Conservation (phyloP, 2,113 vertebrate species). For the Desmodus rotundus region DNA sequence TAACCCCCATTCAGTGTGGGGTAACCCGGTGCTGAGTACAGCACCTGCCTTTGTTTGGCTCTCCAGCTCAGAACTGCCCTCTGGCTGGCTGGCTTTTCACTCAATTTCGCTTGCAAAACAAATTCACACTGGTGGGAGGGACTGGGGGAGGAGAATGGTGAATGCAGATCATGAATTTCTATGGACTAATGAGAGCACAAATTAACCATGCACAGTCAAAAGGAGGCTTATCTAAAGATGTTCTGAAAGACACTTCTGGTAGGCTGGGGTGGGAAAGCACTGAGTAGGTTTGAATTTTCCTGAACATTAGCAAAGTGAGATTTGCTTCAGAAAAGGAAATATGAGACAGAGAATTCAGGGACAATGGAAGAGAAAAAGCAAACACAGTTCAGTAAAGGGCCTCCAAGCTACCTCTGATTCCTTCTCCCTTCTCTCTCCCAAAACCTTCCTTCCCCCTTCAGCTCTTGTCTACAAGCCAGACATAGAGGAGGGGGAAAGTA, state of each 20-base stretch:
- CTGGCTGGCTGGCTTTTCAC: background rate
- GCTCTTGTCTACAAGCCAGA: background rate
- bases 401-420: background rate
- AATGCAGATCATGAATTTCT: background rate
- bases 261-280: background rate
- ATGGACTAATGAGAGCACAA: background rate
- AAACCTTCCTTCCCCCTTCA: background rate
- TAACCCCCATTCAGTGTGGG: background rate
- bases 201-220: background rate
- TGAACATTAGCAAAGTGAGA: background rate
- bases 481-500: background rate
- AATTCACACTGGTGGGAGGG: background rate
- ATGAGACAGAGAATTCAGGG: background rate
- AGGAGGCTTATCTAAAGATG: background rate
- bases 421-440: background rate
- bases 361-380: background rate
- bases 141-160: background rate
- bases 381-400: background rate
- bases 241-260: background rate
- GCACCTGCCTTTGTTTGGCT: background rate
- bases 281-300: background rate
- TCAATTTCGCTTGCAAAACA: constrained; percentile 1
- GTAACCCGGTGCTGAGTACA: background rate
- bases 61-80: background rate
- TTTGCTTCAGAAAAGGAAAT: background rate